phyloP scores from a whole-genome alignment of 2,888 invertebrate genomes.

The Scelioninae gen. 1 region DNA sequence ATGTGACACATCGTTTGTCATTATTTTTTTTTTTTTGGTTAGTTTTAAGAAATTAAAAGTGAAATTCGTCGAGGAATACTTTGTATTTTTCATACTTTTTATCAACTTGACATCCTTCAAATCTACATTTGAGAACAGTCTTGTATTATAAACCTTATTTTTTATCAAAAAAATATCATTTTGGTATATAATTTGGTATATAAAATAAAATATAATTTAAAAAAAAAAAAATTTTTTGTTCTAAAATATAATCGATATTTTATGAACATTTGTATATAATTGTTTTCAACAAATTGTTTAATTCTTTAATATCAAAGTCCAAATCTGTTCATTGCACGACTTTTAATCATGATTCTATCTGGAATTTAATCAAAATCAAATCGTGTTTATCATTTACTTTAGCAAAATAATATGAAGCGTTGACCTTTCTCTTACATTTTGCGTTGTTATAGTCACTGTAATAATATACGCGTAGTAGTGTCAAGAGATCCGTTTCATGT shows the following conservation, averaged over 20 bases:
- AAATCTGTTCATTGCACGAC: conserved; percentile 12
- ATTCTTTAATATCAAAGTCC: no score
- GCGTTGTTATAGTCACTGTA: conserved; percentile 17
- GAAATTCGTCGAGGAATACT: conserved; percentile 42
- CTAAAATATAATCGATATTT: no score
- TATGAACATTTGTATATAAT: no score
- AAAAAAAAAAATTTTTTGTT: no score
- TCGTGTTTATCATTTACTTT: conserved; percentile 8
- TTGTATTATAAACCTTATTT: no score
- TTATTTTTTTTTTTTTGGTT: conserved; percentile 16
- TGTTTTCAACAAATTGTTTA: no score
- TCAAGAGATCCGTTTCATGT: conserved; percentile 45
- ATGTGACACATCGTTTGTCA: conserved; percentile 11
- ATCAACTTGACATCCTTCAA: no score
- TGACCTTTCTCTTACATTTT: conserved; percentile 45
- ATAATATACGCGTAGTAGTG: conserved; percentile 35
- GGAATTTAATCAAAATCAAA: background rate
- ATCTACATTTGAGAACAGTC: no score
- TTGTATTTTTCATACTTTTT: no score
- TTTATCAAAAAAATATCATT: no score
- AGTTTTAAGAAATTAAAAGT: conserved; percentile 29
- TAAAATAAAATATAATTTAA: no score
- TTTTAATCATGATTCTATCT: conserved; percentile 1
- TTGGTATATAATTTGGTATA: no score
- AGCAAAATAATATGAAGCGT: conserved; percentile 38